These are phyloP conservation scores for Leptodactylus fallax DNA, from an alignment of 2,797 vertebrate species.

Conservation along the genomic window DNA sequence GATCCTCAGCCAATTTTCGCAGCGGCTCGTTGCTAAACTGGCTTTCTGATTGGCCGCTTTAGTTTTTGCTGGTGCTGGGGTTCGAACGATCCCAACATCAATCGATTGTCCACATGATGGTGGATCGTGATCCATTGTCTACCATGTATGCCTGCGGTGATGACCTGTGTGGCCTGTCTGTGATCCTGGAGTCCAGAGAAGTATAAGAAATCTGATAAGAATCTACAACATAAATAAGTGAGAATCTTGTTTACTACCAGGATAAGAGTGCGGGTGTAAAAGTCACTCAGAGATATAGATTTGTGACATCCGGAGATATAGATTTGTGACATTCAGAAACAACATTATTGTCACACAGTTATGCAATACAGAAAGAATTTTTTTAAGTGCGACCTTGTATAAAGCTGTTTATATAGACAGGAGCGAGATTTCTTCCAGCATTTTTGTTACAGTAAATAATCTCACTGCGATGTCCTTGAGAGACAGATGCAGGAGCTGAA, in stretches of 20 bases:
- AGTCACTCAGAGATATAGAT: not conserved
- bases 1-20: no score
- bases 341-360: not conserved
- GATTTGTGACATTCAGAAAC: not conserved
- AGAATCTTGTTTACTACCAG: not conserved
- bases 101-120: no score
- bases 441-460: not conserved
- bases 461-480: constrained; percentile 3
- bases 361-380: not conserved
- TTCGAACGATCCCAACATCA: no score
- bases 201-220: no score
- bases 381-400: not conserved
- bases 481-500: not conserved
- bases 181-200: no score
- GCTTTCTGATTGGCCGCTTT: no score
- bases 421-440: not conserved
- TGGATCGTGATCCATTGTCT: no score
- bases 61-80: no score
- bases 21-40: no score
- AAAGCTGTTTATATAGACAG: not conserved
- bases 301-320: no score
- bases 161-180: no score
- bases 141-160: no score
- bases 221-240: not conserved
- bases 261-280: not conserved